A percentile compares a stretch with the other conserved stretches of the same genome.
Evolutionary conservation across 2,113 vertebrate species (phyloP).

Genomic region (Gavialis gangeticus): DNA sequence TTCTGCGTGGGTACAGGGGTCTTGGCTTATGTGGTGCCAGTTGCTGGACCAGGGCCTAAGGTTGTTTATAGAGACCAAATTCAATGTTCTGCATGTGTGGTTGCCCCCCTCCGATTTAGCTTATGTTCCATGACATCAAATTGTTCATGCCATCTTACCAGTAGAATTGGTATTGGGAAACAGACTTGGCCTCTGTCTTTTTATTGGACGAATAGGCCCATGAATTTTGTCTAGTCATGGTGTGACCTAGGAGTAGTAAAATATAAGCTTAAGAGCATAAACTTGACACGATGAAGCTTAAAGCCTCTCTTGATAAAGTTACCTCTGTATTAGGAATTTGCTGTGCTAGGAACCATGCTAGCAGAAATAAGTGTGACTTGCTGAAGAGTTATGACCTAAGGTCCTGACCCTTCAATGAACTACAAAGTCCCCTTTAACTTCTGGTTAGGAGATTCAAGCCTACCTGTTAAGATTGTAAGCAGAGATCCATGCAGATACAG

Average conservation of each 20-base stretch:
- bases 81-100: no score
- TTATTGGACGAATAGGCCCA: no score
- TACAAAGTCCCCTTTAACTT: not conserved
- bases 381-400: not conserved
- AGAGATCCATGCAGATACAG: not conserved
- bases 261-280: no score
- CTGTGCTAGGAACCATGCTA: not conserved
- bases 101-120: not conserved
- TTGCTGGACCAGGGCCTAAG: not conserved
- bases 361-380: not conserved
- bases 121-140: not conserved
- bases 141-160: not conserved
- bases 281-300: no score
- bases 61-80: not conserved
- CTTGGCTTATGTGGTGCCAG: not conserved
- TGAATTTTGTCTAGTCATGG: no score
- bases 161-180: not conserved
- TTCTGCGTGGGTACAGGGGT: not conserved
- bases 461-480: not conserved
- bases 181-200: no score
- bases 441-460: not conserved
- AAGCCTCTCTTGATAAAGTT: no score
- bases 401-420: not conserved
- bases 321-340: not conserved
- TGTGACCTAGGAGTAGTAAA: no score